A percentile compares a stretch with the other conserved stretches of the same genome.
phyloP scores from a whole-genome alignment of 2,797 vertebrate genomes.

The Myripristis murdjan region DNA sequence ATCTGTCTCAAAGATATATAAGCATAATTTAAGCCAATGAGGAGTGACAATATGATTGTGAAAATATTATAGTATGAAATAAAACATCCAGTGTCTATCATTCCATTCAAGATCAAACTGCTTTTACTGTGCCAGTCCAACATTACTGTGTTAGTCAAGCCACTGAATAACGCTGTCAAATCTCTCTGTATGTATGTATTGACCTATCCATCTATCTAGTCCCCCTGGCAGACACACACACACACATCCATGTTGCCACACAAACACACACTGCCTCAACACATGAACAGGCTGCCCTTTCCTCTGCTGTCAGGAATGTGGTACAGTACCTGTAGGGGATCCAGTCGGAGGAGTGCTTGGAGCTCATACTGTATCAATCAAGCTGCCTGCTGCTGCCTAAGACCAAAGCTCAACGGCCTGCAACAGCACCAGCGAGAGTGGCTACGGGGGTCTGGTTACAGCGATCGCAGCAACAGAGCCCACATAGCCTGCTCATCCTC shows the following conservation, averaged over 20 bases:
- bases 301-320: constrained; percentile 47
- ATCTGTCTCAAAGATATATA: not conserved
- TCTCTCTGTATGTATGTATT: not conserved
- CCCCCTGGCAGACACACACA: constrained; percentile 29
- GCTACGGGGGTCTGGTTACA: constrained; percentile 75
- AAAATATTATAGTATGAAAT: not conserved
- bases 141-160: not conserved
- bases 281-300: constrained; percentile 49
- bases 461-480: constrained; percentile 81
- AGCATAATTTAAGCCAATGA: too few species aligned
- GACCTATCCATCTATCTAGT: constrained; percentile 32
- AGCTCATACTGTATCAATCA: constrained; percentile 93
- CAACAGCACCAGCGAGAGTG: constrained; percentile 70
- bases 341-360: constrained; percentile 97
- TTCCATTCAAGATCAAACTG: not conserved
- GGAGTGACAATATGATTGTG: not conserved
- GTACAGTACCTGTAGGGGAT: constrained; percentile 96
- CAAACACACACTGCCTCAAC: constrained; percentile 35
- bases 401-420: constrained; percentile 78
- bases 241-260: constrained; percentile 7
- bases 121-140: constrained; percentile 19
- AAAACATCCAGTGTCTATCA: not conserved
- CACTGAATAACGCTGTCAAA: too few species aligned
- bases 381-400: constrained; percentile 65
- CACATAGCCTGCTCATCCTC: constrained; percentile 83